Evolutionary conservation across 2,888 invertebrate genomes (phyloP).

Genomic region (Diplazon laetatorius): DNA sequence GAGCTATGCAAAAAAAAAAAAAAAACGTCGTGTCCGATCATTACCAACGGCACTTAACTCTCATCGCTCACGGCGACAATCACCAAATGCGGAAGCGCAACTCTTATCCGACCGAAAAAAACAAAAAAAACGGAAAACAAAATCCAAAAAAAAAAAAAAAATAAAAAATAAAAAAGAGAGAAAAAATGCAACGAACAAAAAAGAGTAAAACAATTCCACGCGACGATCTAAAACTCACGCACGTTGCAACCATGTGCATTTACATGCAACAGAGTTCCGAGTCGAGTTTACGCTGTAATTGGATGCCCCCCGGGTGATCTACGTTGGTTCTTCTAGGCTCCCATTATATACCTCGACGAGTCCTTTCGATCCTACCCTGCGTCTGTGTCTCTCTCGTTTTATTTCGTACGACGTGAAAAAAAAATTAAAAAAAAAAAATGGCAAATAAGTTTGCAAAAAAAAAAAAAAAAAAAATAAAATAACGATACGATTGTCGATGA

Average conservation of each 20-base stretch:
- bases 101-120: background rate
- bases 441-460: slow-evolving; percentile 29
- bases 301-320: slow-evolving; percentile 20
- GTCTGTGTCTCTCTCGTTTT: too few relatives aligned
- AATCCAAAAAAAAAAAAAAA: background rate
- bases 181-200: background rate
- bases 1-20: too few relatives aligned
- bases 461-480: too few relatives aligned
- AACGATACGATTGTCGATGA: slow-evolving; percentile 18
- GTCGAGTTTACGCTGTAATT: slow-evolving; percentile 19
- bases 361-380: too few relatives aligned
- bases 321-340: background rate
- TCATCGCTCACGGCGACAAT: slow-evolving; percentile 16
- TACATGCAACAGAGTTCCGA: background rate
- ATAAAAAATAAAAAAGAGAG: background rate
- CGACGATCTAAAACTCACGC: background rate
- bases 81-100: slow-evolving; percentile 6
- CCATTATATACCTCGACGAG: too few relatives aligned
- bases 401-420: too few relatives aligned
- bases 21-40: background rate
- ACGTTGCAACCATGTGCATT: background rate
- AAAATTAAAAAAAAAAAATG: too few relatives aligned
- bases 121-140: slow-evolving; percentile 1
- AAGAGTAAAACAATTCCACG: background rate
- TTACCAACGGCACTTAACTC: slow-evolving; percentile 9